Evolutionary conservation across 2,113 vertebrate genomes (phyloP).

Genomic region (Microcebus tavaratra): DNA sequence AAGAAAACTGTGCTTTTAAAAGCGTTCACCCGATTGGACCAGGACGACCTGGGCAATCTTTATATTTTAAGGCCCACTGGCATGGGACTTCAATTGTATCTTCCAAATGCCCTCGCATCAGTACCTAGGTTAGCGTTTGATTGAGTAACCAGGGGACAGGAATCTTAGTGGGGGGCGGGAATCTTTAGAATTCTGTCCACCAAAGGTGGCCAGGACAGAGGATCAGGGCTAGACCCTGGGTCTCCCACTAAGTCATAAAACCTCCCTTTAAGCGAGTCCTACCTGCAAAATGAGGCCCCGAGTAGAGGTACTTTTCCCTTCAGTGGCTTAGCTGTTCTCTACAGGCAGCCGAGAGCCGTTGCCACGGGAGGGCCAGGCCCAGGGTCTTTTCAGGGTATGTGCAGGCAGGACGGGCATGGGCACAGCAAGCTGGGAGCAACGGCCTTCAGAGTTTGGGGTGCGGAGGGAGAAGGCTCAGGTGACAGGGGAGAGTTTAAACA

Average conservation of each 20-base stretch:
- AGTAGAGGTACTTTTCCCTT: background rate
- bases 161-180: background rate
- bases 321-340: background rate
- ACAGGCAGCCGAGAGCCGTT: background rate
- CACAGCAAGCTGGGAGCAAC: background rate
- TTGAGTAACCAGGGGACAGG: background rate
- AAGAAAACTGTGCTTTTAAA: background rate
- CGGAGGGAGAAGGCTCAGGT: background rate
- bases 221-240: background rate
- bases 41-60: background rate
- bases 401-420: no score
- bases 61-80: background rate
- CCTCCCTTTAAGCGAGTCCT: background rate
- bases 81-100: background rate
- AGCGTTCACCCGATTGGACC: background rate
- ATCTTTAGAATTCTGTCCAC: background rate
- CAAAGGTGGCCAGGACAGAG: background rate
- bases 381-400: background rate
- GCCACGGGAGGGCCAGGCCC: rapidly evolving
- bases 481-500: background rate
- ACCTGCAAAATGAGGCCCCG: background rate
- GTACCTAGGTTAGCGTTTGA: background rate
- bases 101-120: background rate
- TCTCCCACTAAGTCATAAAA: background rate
- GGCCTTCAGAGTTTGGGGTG: background rate